phyloP scores from a whole-genome alignment of 2,888 invertebrate genomes.

The Himalopsyche tibetana region DNA sequence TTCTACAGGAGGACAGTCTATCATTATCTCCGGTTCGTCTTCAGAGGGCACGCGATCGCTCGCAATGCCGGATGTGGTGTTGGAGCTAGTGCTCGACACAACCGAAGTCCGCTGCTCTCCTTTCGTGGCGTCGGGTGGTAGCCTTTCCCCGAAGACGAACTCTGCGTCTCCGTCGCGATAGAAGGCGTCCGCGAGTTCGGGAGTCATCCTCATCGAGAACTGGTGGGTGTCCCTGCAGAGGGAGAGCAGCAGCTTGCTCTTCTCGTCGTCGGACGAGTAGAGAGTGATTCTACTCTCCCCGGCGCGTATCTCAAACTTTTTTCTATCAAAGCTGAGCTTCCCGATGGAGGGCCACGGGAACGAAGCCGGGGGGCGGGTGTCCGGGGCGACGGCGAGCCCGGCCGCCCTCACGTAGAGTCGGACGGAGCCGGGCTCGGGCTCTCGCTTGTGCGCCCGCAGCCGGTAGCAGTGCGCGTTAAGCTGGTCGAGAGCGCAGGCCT shows the following conservation, averaged over 20 bases:
- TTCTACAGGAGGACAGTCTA: constrained; percentile 85
- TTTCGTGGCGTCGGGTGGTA: constrained; percentile 80
- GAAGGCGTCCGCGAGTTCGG: constrained; percentile 88
- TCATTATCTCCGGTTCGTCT: constrained; percentile 94
- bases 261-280: constrained; percentile 94
- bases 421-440: constrained; percentile 86
- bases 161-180: constrained; percentile 77
- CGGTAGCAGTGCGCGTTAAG: constrained; percentile 93
- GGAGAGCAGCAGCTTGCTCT: constrained; percentile 92
- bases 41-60: constrained; percentile 96
- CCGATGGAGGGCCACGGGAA: constrained; percentile 98
- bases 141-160: constrained; percentile 83
- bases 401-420: constrained; percentile 94
- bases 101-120: constrained; percentile 91
- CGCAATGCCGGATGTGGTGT: constrained; percentile 97
- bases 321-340: constrained; percentile 96
- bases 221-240: constrained; percentile 95
- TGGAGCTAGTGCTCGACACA: constrained; percentile 96
- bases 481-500: constrained; percentile 89
- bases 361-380: constrained; percentile 82
- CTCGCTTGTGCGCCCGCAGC: constrained; percentile 85
- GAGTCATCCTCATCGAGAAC: constrained; percentile 95
- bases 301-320: constrained; percentile 97
- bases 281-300: constrained; percentile 92
- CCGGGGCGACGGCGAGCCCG: constrained; percentile 91